phyloP scores from a whole-genome alignment of 2,797 vertebrate genomes.

The Intellagama lesueurii region DNA sequence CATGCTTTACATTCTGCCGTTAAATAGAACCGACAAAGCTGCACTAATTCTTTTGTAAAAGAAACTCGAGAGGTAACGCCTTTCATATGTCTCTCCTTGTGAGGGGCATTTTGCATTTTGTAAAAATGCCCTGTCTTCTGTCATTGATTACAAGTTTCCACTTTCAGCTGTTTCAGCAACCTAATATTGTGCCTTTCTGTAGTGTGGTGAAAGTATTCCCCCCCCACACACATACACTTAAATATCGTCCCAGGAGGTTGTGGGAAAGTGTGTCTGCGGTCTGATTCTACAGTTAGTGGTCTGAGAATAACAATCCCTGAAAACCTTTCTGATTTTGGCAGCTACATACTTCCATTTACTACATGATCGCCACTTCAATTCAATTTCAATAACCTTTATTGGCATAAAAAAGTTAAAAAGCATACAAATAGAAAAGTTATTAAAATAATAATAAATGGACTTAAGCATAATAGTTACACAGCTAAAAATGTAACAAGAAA shows the following conservation, averaged over 20 bases:
- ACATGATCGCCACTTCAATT: background rate
- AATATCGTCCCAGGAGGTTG: background rate
- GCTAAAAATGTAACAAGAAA: no score
- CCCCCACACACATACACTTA: background rate
- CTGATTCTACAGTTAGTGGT: background rate
- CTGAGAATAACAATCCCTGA: background rate
- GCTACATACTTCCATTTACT: background rate
- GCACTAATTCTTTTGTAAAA: background rate
- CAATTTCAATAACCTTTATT: no score
- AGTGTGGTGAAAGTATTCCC: background rate
- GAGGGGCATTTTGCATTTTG: background rate
- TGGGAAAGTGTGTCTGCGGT: background rate
- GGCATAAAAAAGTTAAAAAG: no score
- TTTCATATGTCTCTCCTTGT: background rate
- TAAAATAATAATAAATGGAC: no score
- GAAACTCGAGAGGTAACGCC: background rate
- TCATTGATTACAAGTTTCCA: background rate
- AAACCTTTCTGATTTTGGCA: background rate
- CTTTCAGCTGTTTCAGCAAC: background rate
- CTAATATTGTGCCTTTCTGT: background rate
- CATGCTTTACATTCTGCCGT: background rate
- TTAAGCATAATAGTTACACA: no score
- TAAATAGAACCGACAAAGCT: slow-evolving; percentile 21
- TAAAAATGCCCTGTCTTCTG: background rate
- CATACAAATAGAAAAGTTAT: no score